Base-by-base conservation (phyloP, 2,113 vertebrate genomes). In the Apistogramma diplotaenia region DNA sequence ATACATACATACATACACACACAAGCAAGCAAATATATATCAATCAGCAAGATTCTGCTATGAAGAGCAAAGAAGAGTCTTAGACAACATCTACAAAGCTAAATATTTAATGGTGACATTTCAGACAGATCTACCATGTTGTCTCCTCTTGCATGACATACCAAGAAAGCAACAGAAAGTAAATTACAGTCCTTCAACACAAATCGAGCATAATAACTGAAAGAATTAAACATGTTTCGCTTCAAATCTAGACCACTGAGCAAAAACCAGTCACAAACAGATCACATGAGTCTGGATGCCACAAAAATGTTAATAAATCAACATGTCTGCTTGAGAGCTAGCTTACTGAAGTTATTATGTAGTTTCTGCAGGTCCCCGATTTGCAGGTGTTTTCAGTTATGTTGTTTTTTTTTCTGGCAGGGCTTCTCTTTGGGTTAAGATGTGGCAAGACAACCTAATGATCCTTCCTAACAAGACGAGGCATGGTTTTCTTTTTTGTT, bases 81-180 rank as follows among this genome's bases (percentile, higher is more conserved):
- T 49, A 76, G n/a, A 78, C 82, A 78, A 76, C 13, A 35, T 51
- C 11, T 95, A 94, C 82, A 95, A 95, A 95, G 92, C 83, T 91
- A 92, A 78, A 90, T 84, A 88, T 95, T 95, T 95, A 95, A 92
- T 95, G 89, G 76, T 56, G 77, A 88, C 81, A 83, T 85, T 87
- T 91, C 89, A 86, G 76, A 91, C 80, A 87, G 11, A 60, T 74
- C 56, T 67, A 86, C 33, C 27, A 72, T 85, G 67, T 74, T 33
- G 37, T 76, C 8, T 85, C 71, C 6, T 75, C 70, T 53, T 59
- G 54, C 85, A 74, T 58, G 65, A 87, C 60, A 88, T 73, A 85
- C 54, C 79, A 78, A 77, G 23, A 88, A 76, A 86, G 84, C 29
- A 82, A 86, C 70, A 82, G 53, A 90, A 86, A 72, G 79, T 77